Percentiles rank a stretch among this genome's conserved stretches.
These are phyloP conservation scores for Drosophila rellima DNA, from an alignment of 2,888 invertebrate genomes.

Conservation along the genomic window DNA sequence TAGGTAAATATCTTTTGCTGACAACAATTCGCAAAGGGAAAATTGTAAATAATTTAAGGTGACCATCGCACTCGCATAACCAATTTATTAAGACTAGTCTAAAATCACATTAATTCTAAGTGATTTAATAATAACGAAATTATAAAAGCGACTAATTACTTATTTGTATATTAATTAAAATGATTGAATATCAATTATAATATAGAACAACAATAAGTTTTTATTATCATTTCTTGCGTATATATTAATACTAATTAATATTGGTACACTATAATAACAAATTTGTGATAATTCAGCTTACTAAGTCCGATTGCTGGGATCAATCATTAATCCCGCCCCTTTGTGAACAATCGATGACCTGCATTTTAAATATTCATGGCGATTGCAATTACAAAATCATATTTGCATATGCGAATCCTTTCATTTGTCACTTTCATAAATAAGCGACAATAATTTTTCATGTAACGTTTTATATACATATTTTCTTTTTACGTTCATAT, in stretches of 20 bases:
- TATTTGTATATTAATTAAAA: conserved; percentile 24
- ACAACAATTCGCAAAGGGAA: no score
- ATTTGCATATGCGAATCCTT: conserved; percentile 69
- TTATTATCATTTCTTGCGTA: conserved; percentile 2
- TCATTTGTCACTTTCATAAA: conserved; percentile 74
- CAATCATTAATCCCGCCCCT: conserved; percentile 45
- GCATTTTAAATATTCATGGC: conserved; percentile 71
- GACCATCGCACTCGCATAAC: no score
- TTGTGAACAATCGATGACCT: conserved; percentile 46
- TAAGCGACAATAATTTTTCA: conserved; percentile 59
- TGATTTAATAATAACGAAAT: conserved; percentile 9
- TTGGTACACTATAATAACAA: conserved; percentile 17
- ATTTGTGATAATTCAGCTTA: conserved; percentile 16
- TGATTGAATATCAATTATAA: conserved; percentile 28
- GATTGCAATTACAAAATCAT: conserved; percentile 73
- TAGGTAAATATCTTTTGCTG: no score
- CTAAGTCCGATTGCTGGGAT: conserved; percentile 20
- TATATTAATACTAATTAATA: conserved; percentile 34
- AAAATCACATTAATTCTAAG: not conserved
- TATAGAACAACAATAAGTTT: conserved; percentile 9
- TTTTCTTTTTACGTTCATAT: conserved; percentile 5
- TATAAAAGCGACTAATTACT: conserved; percentile 5
- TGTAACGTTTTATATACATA: conserved; percentile 41
- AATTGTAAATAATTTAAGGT: no score
- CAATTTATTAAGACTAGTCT: no score